phyloP scores from a whole-genome alignment of 1,140 invertebrate genomes.

The Drosophila biarmipes region DNA sequence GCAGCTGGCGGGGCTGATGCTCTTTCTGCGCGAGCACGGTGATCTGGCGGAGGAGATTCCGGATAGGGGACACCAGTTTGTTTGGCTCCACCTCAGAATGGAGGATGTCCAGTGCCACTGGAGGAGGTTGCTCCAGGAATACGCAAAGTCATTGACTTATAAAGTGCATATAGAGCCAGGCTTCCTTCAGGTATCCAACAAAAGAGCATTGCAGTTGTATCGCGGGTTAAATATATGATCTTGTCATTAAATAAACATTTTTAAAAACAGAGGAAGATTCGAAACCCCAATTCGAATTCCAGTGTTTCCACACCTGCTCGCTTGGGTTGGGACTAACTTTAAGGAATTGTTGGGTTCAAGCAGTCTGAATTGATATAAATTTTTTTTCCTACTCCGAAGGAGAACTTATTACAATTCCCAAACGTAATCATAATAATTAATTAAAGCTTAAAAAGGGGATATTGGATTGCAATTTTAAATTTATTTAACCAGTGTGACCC shows the following conservation, averaged over 20 bases:
- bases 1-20: neutral
- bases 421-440: neutral
- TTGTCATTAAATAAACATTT: no score
- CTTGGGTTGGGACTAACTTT: neutral
- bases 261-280: neutral
- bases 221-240: neutral
- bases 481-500: conserved; percentile 23
- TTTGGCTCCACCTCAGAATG: conserved; percentile 1
- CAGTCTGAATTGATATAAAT: no score
- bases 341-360: neutral
- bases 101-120: neutral
- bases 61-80: neutral
- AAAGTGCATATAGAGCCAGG: neutral
- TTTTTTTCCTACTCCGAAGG: no score
- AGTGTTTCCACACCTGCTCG: neutral
- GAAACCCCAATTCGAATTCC: neutral
- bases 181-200: neutral
- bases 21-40: neutral
- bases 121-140: neutral
- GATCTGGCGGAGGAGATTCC: neutral
- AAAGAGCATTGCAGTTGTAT: neutral
- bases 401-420: neutral
- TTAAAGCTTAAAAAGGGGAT: neutral
- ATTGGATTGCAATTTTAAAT: neutral
- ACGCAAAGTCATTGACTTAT: neutral